A percentile compares a stretch with the other conserved stretches of the same genome.
phyloP scores from a whole-genome alignment of 2,797 vertebrate species.

The Paguma larvata region DNA sequence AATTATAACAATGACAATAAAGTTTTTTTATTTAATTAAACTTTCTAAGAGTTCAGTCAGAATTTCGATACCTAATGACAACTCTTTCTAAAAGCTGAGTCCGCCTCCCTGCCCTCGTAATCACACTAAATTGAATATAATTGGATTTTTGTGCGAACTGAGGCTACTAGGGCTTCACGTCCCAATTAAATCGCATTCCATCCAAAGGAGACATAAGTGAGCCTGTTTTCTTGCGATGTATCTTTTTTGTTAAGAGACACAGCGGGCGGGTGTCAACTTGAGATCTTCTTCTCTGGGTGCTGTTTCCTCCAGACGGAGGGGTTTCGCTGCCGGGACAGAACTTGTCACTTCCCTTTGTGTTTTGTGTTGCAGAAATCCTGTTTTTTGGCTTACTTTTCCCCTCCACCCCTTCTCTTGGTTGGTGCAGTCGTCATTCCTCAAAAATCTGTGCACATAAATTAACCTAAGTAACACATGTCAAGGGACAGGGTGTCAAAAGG shows the following conservation, averaged over 20 bases:
- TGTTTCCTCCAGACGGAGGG: background rate
- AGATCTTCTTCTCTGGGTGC: background rate
- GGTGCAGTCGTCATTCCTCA: background rate
- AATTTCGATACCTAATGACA: background rate
- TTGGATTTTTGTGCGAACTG: background rate
- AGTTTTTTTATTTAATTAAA: background rate
- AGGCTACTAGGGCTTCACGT: background rate
- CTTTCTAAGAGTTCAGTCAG: background rate
- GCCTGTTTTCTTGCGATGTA: background rate
- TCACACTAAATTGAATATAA: background rate
- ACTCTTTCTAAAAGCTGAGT: background rate
- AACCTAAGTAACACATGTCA: background rate
- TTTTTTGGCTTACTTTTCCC: background rate
- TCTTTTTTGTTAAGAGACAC: background rate
- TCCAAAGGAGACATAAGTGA: background rate
- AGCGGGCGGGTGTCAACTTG: too few relatives aligned
- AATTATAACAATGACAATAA: background rate
- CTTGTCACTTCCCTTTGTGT: background rate
- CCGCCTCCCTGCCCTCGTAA: background rate
- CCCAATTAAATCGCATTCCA: background rate
- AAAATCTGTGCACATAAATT: background rate
- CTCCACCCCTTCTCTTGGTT: background rate
- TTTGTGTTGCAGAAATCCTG: background rate
- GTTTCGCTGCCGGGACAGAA: fast-evolving
- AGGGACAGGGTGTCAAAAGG: background rate